Evolutionary conservation across 2,797 vertebrate species (phyloP), one percentile per base, ranked within the genome.

Genomic region (Carcharodon carcharias): DNA sequence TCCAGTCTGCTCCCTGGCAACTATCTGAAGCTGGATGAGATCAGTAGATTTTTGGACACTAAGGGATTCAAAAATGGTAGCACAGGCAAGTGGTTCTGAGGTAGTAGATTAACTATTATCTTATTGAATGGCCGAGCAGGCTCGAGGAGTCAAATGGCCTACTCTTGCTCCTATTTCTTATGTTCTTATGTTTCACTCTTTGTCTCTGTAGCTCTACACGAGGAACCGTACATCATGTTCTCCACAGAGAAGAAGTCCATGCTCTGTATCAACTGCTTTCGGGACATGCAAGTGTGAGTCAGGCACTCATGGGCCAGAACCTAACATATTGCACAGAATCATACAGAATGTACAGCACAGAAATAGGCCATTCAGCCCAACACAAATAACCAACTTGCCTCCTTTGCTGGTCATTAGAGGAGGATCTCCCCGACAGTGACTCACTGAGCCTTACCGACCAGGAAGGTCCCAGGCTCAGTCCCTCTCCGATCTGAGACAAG

Each of bases 261-360:
- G 98, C 98, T 99, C 67, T 99, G 99, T 97, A 99, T 99, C 97
- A 99, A 99, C 97, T 99, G 99, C 97, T 99, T 99, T 98, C 98
- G 99, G 97, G 99, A 99, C 98, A 99, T 98, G 98, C 99, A 99
- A 97, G 98, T 99, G 99, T 99, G 97, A 98, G 99, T 97, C 40
- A 93, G 35, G 21, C 91, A 67, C 23, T 45, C 8, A 3, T 93
- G n/a, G 91, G 35, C 61, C 35, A 65, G 21, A n/a, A 4, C 61
- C n/a, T 31, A 35, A 91, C 2, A 58, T 35, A 21, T 89, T 58
- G 58, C 54, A 89, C 54, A 54, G 54, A 14, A 16, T 89, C 11
- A 58, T 8, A 65, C 61, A 65, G 16, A 91, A 45, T 65, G 14
- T 58, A 58, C 26, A 89, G 54, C 56, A 28, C 23, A 88, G 4